Percentiles rank a stretch among this genome's conserved stretches.
Evolutionary conservation across 2,113 vertebrate species (phyloP).

Genomic region (Catagonus wagneri): DNA sequence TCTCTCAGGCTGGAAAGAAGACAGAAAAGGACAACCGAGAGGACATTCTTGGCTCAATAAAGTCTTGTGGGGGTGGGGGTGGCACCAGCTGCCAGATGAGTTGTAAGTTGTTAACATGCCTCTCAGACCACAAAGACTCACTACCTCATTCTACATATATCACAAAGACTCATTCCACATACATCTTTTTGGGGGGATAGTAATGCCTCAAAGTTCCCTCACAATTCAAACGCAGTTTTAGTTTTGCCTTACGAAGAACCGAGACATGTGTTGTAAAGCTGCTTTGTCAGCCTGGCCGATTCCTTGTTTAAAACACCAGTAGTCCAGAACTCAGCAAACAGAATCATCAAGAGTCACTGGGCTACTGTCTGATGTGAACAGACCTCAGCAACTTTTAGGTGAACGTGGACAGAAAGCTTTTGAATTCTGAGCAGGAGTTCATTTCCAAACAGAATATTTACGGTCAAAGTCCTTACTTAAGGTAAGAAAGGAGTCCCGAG

Average conservation of each 20-base stretch:
- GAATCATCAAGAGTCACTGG: not conserved
- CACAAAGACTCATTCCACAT: not conserved
- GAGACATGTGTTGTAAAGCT: not conserved
- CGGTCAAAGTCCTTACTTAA: not conserved
- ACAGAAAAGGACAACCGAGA: not conserved
- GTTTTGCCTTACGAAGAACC: not conserved
- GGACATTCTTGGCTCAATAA: not conserved
- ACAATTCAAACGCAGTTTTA: not conserved
- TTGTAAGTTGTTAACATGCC: not conserved
- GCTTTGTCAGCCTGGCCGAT: not conserved
- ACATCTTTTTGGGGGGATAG: not conserved
- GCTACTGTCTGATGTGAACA: not conserved
- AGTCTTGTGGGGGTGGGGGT: not conserved
- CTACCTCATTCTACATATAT: not conserved
- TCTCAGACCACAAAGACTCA: not conserved
- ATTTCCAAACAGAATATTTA: not conserved
- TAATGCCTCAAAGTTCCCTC: not conserved
- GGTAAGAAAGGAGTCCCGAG: not conserved
- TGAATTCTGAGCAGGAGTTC: not conserved
- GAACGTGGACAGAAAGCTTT: not conserved
- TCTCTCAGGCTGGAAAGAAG: conserved; percentile 93
- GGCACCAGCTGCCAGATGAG: not conserved
- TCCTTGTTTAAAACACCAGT: not conserved
- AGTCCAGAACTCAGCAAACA: not conserved
- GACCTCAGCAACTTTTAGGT: not conserved